Base-by-base conservation (phyloP, 2,888 invertebrate genomes). In the Ellobium chinense region DNA sequence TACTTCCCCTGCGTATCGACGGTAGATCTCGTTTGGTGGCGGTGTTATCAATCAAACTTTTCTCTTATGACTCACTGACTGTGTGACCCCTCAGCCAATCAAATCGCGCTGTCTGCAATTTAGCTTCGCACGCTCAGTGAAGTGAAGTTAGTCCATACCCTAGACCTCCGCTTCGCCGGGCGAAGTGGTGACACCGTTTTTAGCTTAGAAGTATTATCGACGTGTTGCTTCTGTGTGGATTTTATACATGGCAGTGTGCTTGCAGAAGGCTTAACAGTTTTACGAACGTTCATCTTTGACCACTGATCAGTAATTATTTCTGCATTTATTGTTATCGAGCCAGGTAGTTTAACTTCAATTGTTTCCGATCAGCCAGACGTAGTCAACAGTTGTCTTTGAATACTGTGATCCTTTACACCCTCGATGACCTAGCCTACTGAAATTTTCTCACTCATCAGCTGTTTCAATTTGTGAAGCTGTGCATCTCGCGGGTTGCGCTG, bases 21-120 rank as follows among this genome's bases (percentile, higher is more conserved):
- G n/a, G 31, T 24, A 62, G 73, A 60, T 39, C 60, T 1, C 36
- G 29, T 4, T 27, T 27, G 62, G 27, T 39, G 29, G 24, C 66
- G 58, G 58, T 70, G 77, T 81, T 78, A 78, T 78, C 81, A 82
- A 74, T 78, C 80, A 58, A 58, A 72, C 77, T 24, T 65, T 46
- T 74, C 77, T 62, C 60, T 14, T 56, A 37, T 83, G 83, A 83
- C 65, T 83, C 83, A 83, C 74, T 21, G 68, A 36, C 56, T 58
- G 34, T 70, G 75, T 62, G 75, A 54, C 60, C 24, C 46, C 29
- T 39, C 78, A 75, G 74, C 85, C 85, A 85, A 85, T 85, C 82
- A 81, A 65, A 76, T 36, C 31, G 21, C 63, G 39, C 82, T 78
- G 78, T 70, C 66, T 34, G 69, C 73, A 7, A 31, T 31, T 62